Base-by-base conservation (phyloP, 1,140 invertebrate genomes). In the Tetragnatha versicolor region DNA sequence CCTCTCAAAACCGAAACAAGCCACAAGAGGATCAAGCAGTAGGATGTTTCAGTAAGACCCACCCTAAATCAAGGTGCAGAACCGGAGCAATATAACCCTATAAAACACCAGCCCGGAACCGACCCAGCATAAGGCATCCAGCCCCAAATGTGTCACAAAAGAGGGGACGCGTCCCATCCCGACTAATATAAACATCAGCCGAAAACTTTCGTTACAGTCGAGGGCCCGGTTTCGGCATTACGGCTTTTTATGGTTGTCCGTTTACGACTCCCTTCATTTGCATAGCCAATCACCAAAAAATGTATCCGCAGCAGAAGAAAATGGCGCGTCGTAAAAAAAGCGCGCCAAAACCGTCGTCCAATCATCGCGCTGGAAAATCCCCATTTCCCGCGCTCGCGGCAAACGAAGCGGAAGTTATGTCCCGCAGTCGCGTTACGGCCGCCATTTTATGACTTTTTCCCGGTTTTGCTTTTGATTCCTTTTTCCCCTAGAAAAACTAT, bases 261-360 rank as follows among this genome's bases (percentile, higher is more conserved):
- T 77, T 77, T 77, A 77, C 73, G 73, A 77, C 25, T 35, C 31
- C 5, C 45, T 77, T 77, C 73, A 77, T 77, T 77, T 77, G 73
- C 73, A 66, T 77, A 77, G 73, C 73, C 58, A 77, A 77, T 77
- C 73, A 77, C 73, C 73, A 77, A 77, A 77, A 77, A 77, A 77
- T 77, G 73, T 77, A 65, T 65, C 60, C 25, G n/a, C n/a, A n/a
- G n/a, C n/a, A 60, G 45, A 47, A 53, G 60, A 77, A 65, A 77
- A 65, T 77, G 51, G 60, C 42, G 60, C 60, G 33, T 35, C 22
- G 55, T 53, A 77, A 77, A n/a, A n/a, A 65, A 65, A 55, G 47
- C 60, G 73, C 73, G 73, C 73, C 73, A 77, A 63, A 77, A 77
- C 55, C 69, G 69, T 42, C 3, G 69, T 35, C 73, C 73, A 76